Evolutionary conservation across 2,113 vertebrate species (phyloP).

Genomic region (Litocranius walleri): DNA sequence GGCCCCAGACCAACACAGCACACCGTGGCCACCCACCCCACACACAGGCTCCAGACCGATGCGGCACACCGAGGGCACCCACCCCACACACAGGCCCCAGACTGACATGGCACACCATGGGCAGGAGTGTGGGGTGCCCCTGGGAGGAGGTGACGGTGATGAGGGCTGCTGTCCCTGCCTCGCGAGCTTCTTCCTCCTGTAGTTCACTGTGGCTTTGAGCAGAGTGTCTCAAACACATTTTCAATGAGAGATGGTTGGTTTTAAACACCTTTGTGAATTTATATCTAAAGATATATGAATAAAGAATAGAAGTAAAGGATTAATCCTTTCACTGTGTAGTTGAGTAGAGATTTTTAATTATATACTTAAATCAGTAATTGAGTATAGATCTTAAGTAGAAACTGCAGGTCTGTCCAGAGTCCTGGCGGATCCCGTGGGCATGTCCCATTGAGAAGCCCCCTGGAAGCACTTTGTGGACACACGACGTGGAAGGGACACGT

Average conservation of each 20-base stretch:
- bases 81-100: background rate
- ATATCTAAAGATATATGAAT: background rate
- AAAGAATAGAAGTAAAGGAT: background rate
- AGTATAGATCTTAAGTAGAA: background rate
- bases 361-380: background rate
- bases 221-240: background rate
- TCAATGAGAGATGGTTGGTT: background rate
- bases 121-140: background rate
- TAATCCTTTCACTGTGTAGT: background rate
- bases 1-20: rapidly evolving
- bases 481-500: rapidly evolving
- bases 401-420: background rate
- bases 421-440: rapidly evolving
- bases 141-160: rapidly evolving
- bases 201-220: background rate
- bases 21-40: background rate
- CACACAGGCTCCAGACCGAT: background rate
- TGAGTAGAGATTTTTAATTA: background rate
- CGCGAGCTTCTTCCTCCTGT: rapidly evolving
- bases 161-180: background rate
- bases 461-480: too few relatives aligned
- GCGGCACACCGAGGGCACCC: rapidly evolving
- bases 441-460: background rate
- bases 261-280: background rate
- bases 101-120: background rate